A percentile compares a stretch with the other conserved stretches of the same genome.
Evolutionary conservation across 1,140 invertebrate species (phyloP).

Genomic region (Drosophila prosaltans): DNA sequence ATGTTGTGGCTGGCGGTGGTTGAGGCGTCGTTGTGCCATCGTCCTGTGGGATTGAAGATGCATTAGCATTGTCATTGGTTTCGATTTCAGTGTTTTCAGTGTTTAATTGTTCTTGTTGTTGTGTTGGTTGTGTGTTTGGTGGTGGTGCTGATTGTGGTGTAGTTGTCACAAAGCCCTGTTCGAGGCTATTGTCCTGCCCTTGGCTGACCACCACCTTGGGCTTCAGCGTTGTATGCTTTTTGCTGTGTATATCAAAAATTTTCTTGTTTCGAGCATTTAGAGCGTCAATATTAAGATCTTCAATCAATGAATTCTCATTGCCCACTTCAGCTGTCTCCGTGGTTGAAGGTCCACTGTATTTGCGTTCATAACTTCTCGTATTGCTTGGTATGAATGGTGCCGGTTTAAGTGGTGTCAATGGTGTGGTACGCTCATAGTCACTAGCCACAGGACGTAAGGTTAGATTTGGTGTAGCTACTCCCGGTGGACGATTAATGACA

Average conservation of each 20-base stretch:
- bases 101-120: slow-evolving; percentile 26
- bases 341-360: slow-evolving; percentile 74
- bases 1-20: slow-evolving; percentile 83
- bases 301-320: slow-evolving; percentile 74
- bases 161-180: slow-evolving; percentile 66
- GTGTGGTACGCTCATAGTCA: slow-evolving; percentile 71
- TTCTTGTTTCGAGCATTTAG: slow-evolving; percentile 84
- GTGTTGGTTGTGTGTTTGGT: slow-evolving; percentile 49
- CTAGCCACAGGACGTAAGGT: slow-evolving; percentile 67
- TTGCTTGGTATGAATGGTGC: slow-evolving; percentile 74
- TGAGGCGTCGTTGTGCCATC: slow-evolving; percentile 47
- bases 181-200: slow-evolving; percentile 15
- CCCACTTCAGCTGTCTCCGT: slow-evolving; percentile 57
- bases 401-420: slow-evolving; percentile 67
- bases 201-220: slow-evolving; percentile 53
- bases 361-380: slow-evolving; percentile 76
- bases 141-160: slow-evolving; percentile 61
- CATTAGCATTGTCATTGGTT: slow-evolving; percentile 73
- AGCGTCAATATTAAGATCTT: slow-evolving; percentile 83
- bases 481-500: slow-evolving; percentile 70
- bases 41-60: slow-evolving; percentile 75
- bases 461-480: slow-evolving; percentile 62
- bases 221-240: slow-evolving; percentile 79
- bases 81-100: slow-evolving; percentile 26
- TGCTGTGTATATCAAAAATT: slow-evolving; percentile 83